Base-by-base conservation (phyloP, 2,113 vertebrate species). In the Gobiocypris rarus region DNA sequence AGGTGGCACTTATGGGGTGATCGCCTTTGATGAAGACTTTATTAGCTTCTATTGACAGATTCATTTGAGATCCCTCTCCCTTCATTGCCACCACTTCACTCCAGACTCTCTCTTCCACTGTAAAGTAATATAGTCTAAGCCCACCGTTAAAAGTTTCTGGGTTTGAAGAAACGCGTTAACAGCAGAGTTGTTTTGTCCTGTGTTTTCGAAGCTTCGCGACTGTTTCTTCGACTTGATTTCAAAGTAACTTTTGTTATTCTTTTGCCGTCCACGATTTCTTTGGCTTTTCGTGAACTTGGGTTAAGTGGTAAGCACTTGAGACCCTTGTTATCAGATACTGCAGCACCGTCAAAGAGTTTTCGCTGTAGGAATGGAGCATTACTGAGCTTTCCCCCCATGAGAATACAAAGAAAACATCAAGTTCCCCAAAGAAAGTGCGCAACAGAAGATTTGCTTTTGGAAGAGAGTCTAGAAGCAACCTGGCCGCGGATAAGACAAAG, bases 11-110 rank as follows among this genome's bases (percentile, higher is more conserved):
- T 94, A 93, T 71, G 89, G 91, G 90, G 90, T 93, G 93, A 94
- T 94, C 89, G 58, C 90, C 81, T 89, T 82, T 93, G 92, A 94
- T 94, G 92, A 94, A 93, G 91, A 92, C 92, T 93, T 94, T 91
- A 94, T 95, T 93, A 93, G 90, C 90, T 89, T 91, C 88, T 94
- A 93, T 93, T 93, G 93, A 94, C 91, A 89, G 93, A 92, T 94
- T 94, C 83, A 94, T 93, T 93, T 92, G 87, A 89, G 90, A 87
- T 31, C 78, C 82, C 87, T 81, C 83, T 81, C 84, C 76, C 85
- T 79, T 63, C 73, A 83, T 81, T 34, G 84, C 73, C 82, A 84
- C 78, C 82, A 73, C 87, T 83, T 90, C 84, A 80, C 81, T 76
- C 81, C 73, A 76, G 28, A 83, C 84, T 22, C 86, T 81, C 79